phyloP scores from a whole-genome alignment of 2,113 vertebrate species.

The Typhlomys cinereus region DNA sequence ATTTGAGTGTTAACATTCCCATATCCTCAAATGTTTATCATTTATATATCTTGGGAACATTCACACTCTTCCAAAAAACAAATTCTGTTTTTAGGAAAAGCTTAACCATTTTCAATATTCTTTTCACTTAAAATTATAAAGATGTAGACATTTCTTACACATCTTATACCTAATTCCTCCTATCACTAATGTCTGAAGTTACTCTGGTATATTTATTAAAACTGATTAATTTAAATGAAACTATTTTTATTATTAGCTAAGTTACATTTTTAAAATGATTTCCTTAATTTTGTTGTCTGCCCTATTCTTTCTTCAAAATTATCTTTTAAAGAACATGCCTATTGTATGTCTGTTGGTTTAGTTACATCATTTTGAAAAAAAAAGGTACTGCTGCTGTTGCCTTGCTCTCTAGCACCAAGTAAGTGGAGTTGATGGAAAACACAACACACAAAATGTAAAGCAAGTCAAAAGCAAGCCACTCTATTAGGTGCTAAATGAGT shows the following conservation, averaged over 20 bases:
- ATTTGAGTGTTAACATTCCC: not conserved
- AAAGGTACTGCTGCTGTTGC: not conserved
- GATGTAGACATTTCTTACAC: not conserved
- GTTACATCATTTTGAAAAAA: constrained; percentile 26
- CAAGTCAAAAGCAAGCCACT: not conserved
- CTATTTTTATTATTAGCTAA: constrained; percentile 2
- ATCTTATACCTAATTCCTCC: not conserved
- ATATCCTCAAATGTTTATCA: not conserved
- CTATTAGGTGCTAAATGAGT: constrained; percentile 24
- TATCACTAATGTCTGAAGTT: not conserved
- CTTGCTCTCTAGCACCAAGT: constrained; percentile 6
- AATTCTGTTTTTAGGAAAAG: not conserved
- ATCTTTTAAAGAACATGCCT: not conserved
- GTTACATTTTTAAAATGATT: not conserved
- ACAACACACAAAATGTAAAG: constrained; percentile 7
- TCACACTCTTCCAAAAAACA: not conserved
- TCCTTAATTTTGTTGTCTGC: not conserved
- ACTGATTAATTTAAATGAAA: not conserved
- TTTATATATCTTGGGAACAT: not conserved
- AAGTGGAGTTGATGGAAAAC: not conserved
- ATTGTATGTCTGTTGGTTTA: constrained; percentile 20
- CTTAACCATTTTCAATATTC: constrained; percentile 16
- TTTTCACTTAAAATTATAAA: constrained; percentile 36
- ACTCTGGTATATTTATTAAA: not conserved
- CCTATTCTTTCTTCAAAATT: not conserved